These are phyloP conservation scores for Pantelozetes paolii DNA, from an alignment of 2,888 invertebrate species.

Conservation along the genomic window DNA sequence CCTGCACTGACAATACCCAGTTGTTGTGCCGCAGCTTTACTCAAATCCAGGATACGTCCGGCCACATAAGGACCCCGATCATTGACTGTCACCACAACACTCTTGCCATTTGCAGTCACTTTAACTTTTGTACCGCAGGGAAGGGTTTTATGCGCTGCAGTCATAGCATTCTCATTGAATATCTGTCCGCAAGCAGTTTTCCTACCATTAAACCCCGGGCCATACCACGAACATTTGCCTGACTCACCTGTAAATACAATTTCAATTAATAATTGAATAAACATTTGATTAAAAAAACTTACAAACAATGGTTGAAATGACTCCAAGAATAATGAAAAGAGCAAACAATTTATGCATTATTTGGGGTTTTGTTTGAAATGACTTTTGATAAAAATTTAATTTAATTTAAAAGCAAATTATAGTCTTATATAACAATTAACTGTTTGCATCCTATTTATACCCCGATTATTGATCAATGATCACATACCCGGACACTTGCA, in stretches of 20 bases:
- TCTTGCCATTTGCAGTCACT: slow-evolving; percentile 21
- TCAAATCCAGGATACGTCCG: slow-evolving; percentile 39
- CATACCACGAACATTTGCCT: slow-evolving; percentile 40
- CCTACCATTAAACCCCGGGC: slow-evolving; percentile 25
- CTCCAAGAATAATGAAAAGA: no score
- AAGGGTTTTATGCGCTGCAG: slow-evolving; percentile 43
- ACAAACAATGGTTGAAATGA: no score
- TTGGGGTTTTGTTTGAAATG: no score
- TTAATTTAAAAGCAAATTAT: background rate
- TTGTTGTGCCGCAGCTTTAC: slow-evolving; percentile 10
- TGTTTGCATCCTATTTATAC: background rate
- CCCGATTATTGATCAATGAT: no score
- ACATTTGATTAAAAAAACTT: no score
- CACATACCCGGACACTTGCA: no score
- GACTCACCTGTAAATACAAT: no score
- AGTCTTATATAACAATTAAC: background rate
- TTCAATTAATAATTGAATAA: no score
- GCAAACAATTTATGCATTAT: no score
- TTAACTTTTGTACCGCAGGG: slow-evolving; percentile 38
- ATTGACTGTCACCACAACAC: slow-evolving; percentile 41
- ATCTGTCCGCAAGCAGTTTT: slow-evolving; percentile 41
- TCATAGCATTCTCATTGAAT: slow-evolving; percentile 39
- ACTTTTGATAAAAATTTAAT: background rate
- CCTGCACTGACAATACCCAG: slow-evolving; percentile 7
- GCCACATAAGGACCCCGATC: slow-evolving; percentile 41